Base-by-base conservation (phyloP, 2,888 invertebrate genomes). In the Cremastinae sp. region DNA sequence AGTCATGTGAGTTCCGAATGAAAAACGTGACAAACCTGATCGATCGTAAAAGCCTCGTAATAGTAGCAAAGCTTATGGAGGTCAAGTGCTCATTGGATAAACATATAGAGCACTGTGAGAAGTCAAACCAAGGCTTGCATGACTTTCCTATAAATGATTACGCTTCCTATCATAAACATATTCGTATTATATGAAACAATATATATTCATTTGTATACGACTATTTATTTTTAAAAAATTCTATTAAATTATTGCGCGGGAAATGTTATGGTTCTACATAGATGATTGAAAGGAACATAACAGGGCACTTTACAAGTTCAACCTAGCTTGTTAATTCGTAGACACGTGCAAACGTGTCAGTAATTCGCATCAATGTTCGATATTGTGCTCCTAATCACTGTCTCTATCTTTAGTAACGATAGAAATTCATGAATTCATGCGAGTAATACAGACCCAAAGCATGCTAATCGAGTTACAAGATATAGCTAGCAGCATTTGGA, bases 291-390 rank as follows among this genome's bases (percentile, higher is more conserved):
- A 14, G 39, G 14, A 18, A n/a, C 10, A n/a, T 14, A 14, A 14
- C 47, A 1, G 4, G 37, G 53, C 35, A 14, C 22, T 10, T 55
- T 37, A 14, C 49, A 49, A 53, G 35, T 66, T 66, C n/a, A 41
- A 66, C 45, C n/a, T 39, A 9, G 16, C n/a, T 41, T 58, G 58
- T 68, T 55, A 28, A 45, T 58, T 7, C 8, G 35, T 47, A 39
- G 53, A n/a, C 41, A 59, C 56, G 72, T 41, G 75, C 74, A 76
- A 79, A 81, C 80, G 81, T 78, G 81, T 80, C 79, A 65, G 77
- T 72, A 79, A 81, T 64, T 79, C 75, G 76, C 77, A 81, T 81
- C 77, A 79, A 82, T 78, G 58, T 70, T 72, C 78, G 80, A 81
- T 84, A 73, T 74, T 61, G 71, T 72, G 51, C 16, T 41, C 14